Conservation (phyloP, 1,140 invertebrate species). For the Papilio glaucus region DNA sequence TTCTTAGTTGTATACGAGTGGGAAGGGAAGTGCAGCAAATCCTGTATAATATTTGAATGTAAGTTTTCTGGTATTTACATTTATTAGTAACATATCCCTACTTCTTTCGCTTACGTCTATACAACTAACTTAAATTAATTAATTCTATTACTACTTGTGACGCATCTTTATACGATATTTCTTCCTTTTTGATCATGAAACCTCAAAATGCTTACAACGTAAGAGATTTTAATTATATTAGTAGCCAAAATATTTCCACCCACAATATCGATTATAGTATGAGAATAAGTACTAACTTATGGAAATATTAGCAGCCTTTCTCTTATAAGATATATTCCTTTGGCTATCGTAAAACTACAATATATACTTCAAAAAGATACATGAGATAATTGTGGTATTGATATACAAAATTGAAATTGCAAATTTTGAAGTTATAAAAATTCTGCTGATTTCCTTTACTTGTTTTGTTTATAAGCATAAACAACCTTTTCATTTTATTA, state of each 20-base stretch:
- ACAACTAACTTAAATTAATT: neutral
- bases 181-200: neutral
- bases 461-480: too few relatives aligned
- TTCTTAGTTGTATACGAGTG: slow-evolving; percentile 7
- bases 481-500: neutral
- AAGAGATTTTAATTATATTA: neutral
- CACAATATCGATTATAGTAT: too few relatives aligned
- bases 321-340: too few relatives aligned
- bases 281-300: too few relatives aligned
- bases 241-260: too few relatives aligned
- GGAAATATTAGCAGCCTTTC: too few relatives aligned
- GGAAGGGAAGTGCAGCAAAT: neutral
- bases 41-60: slow-evolving; percentile 1
- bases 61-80: neutral
- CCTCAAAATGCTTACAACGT: neutral
- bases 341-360: too few relatives aligned
- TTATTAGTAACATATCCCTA: neutral
- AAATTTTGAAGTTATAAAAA: too few relatives aligned
- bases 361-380: too few relatives aligned
- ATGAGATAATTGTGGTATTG: too few relatives aligned
- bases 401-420: too few relatives aligned
- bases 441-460: too few relatives aligned
- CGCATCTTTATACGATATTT: neutral
- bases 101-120: neutral
- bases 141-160: slow-evolving; percentile 3